Evolutionary conservation across 1,140 invertebrate genomes (phyloP).

Genomic region (Diabrotica virgifera): DNA sequence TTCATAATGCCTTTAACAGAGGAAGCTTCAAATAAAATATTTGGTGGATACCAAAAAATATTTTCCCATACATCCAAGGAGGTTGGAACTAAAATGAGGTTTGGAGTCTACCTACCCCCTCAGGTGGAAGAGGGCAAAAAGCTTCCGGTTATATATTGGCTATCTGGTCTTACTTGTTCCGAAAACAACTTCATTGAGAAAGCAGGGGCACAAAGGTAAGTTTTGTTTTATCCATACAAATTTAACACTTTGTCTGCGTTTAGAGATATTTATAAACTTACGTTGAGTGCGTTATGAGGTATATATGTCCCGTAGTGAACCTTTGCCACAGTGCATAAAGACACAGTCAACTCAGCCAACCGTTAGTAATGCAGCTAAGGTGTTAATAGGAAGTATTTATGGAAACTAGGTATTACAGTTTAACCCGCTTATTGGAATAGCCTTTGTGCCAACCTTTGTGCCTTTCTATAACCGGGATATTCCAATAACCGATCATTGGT

Average conservation of each 20-base stretch:
- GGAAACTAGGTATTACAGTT: not conserved
- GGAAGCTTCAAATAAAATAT: slow-evolving; percentile 69
- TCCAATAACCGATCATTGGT: too few species aligned
- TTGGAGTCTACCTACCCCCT: slow-evolving; percentile 86
- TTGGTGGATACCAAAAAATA: slow-evolving; percentile 82
- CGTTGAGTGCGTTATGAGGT: too few species aligned
- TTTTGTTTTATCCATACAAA: slow-evolving; percentile 37
- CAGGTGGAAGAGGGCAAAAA: slow-evolving; percentile 64
- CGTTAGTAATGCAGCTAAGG: too few species aligned
- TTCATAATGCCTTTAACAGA: slow-evolving; percentile 50
- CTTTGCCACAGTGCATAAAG: too few species aligned
- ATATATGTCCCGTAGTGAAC: too few species aligned
- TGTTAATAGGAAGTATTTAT: slow-evolving; percentile 59
- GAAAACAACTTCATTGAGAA: slow-evolving; percentile 97
- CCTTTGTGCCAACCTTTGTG: too few species aligned
- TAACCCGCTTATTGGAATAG: too few species aligned
- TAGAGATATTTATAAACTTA: too few species aligned
- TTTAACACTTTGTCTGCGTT: too few species aligned
- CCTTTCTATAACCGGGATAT: too few species aligned
- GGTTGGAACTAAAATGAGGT: slow-evolving; percentile 88
- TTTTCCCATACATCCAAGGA: slow-evolving; percentile 78
- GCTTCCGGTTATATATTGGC: slow-evolving; percentile 86
- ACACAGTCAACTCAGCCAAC: too few species aligned
- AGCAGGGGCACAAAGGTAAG: slow-evolving; percentile 85
- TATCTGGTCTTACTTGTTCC: slow-evolving; percentile 92